Conservation (phyloP, 2,888 invertebrate genomes). For the Chloroclystis v-ata region DNA sequence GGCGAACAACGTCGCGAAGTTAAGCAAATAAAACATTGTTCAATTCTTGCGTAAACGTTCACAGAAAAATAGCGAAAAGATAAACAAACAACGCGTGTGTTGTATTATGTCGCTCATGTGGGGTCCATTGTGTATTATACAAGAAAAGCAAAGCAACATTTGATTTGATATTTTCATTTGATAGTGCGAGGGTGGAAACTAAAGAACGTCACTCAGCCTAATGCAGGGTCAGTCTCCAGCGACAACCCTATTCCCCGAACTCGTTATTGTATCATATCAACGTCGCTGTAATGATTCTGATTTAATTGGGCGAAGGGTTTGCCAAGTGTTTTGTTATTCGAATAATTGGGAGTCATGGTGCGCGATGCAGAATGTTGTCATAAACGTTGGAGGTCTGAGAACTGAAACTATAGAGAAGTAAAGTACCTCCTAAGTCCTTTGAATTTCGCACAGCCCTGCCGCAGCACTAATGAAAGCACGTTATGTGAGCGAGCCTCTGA, state of each 20-base stretch:
- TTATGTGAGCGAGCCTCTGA: constrained; percentile 22
- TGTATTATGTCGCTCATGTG: neutral
- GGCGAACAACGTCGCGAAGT: constrained; percentile 46
- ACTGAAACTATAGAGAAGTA: neutral
- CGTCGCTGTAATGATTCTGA: constrained; percentile 47
- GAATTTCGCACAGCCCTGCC: constrained; percentile 14
- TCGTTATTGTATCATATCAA: constrained; percentile 61
- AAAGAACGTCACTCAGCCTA: constrained; percentile 41
- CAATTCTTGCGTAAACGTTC: constrained; percentile 16
- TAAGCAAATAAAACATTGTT: constrained; percentile 35
- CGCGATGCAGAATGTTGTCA: neutral
- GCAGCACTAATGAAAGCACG: constrained; percentile 29
- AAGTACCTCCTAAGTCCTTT: constrained; percentile 13
- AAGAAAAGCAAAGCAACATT: constrained; percentile 25
- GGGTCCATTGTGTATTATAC: constrained; percentile 12
- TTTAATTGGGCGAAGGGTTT: constrained; percentile 38
- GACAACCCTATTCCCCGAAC: constrained; percentile 54
- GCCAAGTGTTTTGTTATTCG: constrained; percentile 21
- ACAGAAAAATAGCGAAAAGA: constrained; percentile 3
- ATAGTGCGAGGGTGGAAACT: constrained; percentile 27
- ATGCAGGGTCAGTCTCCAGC: constrained; percentile 50
- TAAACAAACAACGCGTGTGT: neutral
- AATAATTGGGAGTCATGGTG: constrained; percentile 3
- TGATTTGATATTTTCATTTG: constrained; percentile 30
- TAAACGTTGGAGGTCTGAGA: neutral